Evolutionary conservation across 2,888 invertebrate species (phyloP), one percentile per base, ranked within the genome.

Genomic region (Sympetrum striolatum): DNA sequence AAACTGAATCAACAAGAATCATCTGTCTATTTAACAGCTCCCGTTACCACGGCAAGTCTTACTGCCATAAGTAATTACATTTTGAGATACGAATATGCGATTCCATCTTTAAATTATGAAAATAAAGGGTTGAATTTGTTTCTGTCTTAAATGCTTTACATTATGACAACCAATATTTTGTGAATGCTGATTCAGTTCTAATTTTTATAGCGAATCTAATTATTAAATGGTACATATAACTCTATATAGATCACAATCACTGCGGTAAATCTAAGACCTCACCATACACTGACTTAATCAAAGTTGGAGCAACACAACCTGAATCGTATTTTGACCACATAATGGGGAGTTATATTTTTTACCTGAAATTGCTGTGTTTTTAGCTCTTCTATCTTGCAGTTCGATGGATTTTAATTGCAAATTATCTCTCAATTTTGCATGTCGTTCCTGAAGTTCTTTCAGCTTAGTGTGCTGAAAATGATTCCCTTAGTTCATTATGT

Each of bases 401-500:
- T 18, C n/a, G 18, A n/a, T n/a, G 12, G 18, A n/a, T 58, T 86
- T 86, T 22, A 15, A 37, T n/a, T 86, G 60, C 12, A 86, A 86
- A 0, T 37, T 60, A 10, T 86, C 60, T n/a, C 64, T 60, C 86
- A 86, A 37, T 22, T 37, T 86, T 22, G 37, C 8, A 60, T 86
- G 86, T n/a, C 86, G 86, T 22, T 39, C 60, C 31, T 60, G 60
- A 37, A 86, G 64, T 64, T 86, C 86, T 37, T 60, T 86, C n/a
- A 86, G 18, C 60, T 22, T n/a, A 0, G 86, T 22, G n/a, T 86
- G 60, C 86, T 86, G 60, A 86, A 39, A 86, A 5, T 60, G 31
- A 73, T 53, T 53, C 5, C 18, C 73, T 73, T 31, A 2, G 3
- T 31, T 14, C 4, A 31, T 73, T 31, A 2, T 25, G 12, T 35